Conservation (phyloP, 1,140 invertebrate genomes). For the Drosophila eugracilis region DNA sequence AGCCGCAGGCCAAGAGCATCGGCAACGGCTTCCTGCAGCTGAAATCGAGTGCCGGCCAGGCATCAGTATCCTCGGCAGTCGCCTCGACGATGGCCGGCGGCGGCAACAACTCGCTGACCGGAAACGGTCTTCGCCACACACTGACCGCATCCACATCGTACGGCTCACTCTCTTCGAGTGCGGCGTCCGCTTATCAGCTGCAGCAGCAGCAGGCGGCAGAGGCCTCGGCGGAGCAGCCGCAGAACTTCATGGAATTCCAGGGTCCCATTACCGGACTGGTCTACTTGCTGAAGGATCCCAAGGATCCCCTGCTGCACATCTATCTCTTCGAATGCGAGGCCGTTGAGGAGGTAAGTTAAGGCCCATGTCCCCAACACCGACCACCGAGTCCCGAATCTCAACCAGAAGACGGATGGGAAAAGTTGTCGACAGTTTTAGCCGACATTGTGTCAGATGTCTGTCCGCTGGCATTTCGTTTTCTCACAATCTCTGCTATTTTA, state of each 20-base stretch:
- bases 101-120: constrained; percentile 39
- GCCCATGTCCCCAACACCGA: background rate
- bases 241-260: constrained; percentile 84
- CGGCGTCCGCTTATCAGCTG: constrained; percentile 69
- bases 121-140: constrained; percentile 64
- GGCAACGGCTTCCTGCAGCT: constrained; percentile 80
- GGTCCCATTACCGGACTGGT: constrained; percentile 85
- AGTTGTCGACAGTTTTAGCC: constrained; percentile 47
- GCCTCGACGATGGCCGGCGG: constrained; percentile 27
- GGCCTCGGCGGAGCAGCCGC: constrained; percentile 59
- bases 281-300: constrained; percentile 88
- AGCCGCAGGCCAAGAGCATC: constrained; percentile 70
- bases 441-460: constrained; percentile 45
- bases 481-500: constrained; percentile 30
- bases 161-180: constrained; percentile 76
- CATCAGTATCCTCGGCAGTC: constrained; percentile 19
- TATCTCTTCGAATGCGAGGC: constrained; percentile 88
- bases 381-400: background rate
- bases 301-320: constrained; percentile 88
- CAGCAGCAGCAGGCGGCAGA: constrained; percentile 55
- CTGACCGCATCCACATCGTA: constrained; percentile 82
- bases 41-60: constrained; percentile 49
- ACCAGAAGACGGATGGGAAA: constrained; percentile 44
- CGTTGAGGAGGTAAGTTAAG: constrained; percentile 87
- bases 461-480: constrained; percentile 19